phyloP scores from a whole-genome alignment of 2,113 vertebrate genomes.

The Pholis gunnellus region DNA sequence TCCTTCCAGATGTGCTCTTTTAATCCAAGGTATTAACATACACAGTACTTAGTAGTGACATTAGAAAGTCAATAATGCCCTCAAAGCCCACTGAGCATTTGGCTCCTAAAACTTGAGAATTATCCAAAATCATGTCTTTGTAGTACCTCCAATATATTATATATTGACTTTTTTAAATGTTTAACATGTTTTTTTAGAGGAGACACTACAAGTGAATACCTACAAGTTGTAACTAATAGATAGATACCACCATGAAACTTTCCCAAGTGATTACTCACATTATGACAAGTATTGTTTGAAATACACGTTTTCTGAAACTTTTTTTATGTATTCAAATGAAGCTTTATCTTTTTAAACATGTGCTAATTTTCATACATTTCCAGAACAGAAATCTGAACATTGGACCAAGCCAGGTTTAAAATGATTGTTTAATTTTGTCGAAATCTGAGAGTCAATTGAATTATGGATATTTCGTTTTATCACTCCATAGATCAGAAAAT shows the following conservation, averaged over 20 bases:
- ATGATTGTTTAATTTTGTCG: not conserved
- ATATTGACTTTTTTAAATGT: not conserved
- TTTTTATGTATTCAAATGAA: not conserved
- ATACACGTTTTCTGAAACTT: not conserved
- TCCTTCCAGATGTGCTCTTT: not conserved
- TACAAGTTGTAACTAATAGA: not conserved
- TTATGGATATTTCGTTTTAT: not conserved
- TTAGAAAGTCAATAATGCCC: not conserved
- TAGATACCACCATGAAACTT: not conserved
- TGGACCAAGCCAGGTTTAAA: not conserved
- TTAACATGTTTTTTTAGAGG: not conserved
- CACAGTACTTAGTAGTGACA: not conserved
- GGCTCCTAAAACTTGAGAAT: too few species aligned
- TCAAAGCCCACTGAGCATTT: not conserved
- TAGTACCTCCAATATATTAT: not conserved
- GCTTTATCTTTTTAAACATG: not conserved
- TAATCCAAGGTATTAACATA: not conserved
- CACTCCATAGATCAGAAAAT: too few species aligned
- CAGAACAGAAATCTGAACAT: not conserved
- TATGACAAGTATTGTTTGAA: not conserved
- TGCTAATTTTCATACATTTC: too few species aligned
- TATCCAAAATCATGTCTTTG: too few species aligned
- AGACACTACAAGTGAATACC: not conserved
- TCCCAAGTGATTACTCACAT: not conserved
- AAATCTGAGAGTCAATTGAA: not conserved